Evolutionary conservation across 1,140 invertebrate genomes (phyloP), one percentile per base, ranked within the genome.

Genomic region (Drosophila serrata): DNA sequence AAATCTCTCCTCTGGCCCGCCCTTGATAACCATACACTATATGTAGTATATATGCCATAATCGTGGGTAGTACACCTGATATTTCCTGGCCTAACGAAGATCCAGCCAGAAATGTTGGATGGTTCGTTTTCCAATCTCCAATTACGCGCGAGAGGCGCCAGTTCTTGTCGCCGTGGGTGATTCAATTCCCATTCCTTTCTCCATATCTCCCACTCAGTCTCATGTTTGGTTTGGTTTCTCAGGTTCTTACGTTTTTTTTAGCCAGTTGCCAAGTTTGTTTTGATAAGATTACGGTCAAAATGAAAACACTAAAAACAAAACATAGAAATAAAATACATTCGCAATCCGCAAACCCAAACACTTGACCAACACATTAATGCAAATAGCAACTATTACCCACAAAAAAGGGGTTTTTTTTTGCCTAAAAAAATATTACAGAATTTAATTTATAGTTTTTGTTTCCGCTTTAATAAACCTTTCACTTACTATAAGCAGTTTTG

Each of bases 251-350:
- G n/a, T 56, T 39, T 51, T 19, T 40, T 45, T 42, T 57, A 19
- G 46, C 62, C 75, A 62, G 74, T 72, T 79, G 67, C 59, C 75
- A 69, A 12, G 65, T 70, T 78, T 63, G 75, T 24, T 27, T 6
- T 19, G 75, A 78, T 78, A 78, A 78, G 75, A 78, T 78, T 78
- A 72, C 46, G 22, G n/a, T 13, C 35, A 27, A 46, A 31, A 58
- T 22, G n/a, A 59, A 59, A 70, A 58, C 29, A 40, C 22, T 29
- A 46, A 19, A 45, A 45, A 22, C 11, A 49, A n/a, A 24, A 24
- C 1, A 22, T 9, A 24, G 1, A 17, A 49, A 56, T 24, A 17
- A 37, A 31, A 24, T 33, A 45, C 35, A 29, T 12, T 8, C 29
- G 17, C 7, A n/a, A 43, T 15, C 15, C 9, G 17, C n/a, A 51